phyloP scores from a whole-genome alignment of 2,113 vertebrate genomes.

The Chloropsis hardwickii region DNA sequence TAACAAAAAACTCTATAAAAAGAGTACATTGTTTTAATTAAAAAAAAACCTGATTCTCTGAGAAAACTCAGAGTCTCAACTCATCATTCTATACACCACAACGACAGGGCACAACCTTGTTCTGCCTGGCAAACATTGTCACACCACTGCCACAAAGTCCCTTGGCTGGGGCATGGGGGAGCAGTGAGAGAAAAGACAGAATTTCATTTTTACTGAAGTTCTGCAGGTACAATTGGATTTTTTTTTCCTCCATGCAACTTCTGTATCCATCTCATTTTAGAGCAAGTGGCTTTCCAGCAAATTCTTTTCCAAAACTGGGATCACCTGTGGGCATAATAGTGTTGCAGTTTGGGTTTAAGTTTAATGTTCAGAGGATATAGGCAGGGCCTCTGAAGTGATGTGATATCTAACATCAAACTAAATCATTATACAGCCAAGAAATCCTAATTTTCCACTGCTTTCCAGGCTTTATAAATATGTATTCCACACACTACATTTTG shows the following conservation, averaged over 20 bases:
- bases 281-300: not conserved
- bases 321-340: not conserved
- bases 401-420: not conserved
- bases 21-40: too few species aligned
- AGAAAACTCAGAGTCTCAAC: too few species aligned
- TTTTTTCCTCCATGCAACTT: not conserved
- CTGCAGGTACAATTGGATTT: not conserved
- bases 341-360: not conserved
- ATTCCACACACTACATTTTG: not conserved
- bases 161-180: not conserved
- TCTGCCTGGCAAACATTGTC: not conserved
- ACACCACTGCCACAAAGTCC: not conserved
- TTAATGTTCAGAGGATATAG: not conserved
- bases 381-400: not conserved
- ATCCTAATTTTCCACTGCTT: not conserved
- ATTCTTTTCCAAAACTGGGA: not conserved
- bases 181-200: rapidly evolving
- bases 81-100: too few species aligned
- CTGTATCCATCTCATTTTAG: not conserved
- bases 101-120: not conserved
- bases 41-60: too few species aligned
- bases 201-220: not conserved
- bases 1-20: too few species aligned
- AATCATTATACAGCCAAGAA: not conserved
- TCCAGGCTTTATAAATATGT: not conserved